Base-by-base conservation (phyloP, 2,113 vertebrate genomes). In the Chloropsis cyanopogon region DNA sequence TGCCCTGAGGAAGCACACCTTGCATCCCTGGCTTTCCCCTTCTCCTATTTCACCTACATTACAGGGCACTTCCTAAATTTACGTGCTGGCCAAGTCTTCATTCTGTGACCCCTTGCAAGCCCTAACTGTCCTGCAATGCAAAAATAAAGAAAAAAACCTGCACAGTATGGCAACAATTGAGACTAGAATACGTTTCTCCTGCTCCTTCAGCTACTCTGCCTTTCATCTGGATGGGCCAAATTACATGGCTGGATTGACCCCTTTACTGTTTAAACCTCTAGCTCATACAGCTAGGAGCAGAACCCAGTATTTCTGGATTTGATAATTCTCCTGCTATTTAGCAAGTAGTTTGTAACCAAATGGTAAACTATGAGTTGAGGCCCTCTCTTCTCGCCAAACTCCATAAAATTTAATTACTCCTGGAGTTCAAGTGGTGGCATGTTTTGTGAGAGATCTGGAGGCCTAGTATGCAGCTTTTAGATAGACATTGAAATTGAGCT, bases 341-440 rank as follows among this genome's bases (percentile, higher is more conserved):
- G 61, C 90, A 84, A 80, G 75, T 18, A 90, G 72, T 84, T 90
- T 84, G 68, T 46, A 96, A 94, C 85, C 85, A 90, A 95, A 90
- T 91, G 75, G 94, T 89, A 93, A 92, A 92, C 80, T 49, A 23
- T 60, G 72, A 93, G 85, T 78, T 4, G 90, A 95, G 76, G 90
- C 90, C 56, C 44, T 93, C 65, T 95, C 80, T 92, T 53, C 76
- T 94, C 5, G 41, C 80, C 93, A 95, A 92, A 84, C 88, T 90
- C 86, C 69, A 92, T 96, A 96, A 96, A 92, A 96, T 83, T 94
- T 94, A 95, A 96, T 97, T 97, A 84, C 88, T 92, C 82, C 80
- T 82, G 72, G 53, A 92, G 82, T 90, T 97, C 95, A 96, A 94
- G 93, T 90, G 94, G 90, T 92, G 88, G 95, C 93, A 95, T 88